Evolutionary conservation across 2,797 vertebrate species (phyloP), one percentile per base, ranked within the genome.

Genomic region (Smutsia temminckii): DNA sequence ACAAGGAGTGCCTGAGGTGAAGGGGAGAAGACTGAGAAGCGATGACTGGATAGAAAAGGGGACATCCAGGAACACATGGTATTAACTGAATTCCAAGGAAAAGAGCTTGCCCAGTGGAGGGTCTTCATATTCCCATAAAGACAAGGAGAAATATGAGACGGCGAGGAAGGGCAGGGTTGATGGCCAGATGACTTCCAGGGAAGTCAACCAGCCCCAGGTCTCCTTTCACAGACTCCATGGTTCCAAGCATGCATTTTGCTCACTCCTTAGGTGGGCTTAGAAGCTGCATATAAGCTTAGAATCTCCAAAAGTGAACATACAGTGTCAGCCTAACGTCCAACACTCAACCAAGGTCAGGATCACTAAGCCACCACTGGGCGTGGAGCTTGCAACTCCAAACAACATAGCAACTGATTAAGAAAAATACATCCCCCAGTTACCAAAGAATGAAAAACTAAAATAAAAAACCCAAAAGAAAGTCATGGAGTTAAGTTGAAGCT

Each of bases 381-480:
- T 0, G 13, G 7, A 42, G 53, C 16, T 68, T 53, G 42, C 53
- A 55, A 12, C 27, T 32, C 72, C 3, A 0, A 81, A 77, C 29
- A 49, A 27, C 53, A 46, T 4, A 66, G 6, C 53, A 78, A 68
- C 25, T 23, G 40, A 75, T 89, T 49, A 61, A 75, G 40, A 86
- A 93, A 80, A 66, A 78, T 13, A 1, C 4, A 57, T 49, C 5
- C 46, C n/a, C n/a, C 68, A 53, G 23, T 79, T 79, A n/a, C 37
- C 57, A 81, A 92, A 63, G 17, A 84, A 80, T 40, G 75, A 32
- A 9, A 94, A 85, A 85, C 72, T 51, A 42, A 74, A 92, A 77
- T 27, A 71, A 68, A 93, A 75, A 74, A 68, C 23, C 61, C 55
- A 89, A 85, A 79, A n/a, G 27, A 85, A 94, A 84, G 40, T 32